Conservation (phyloP, 2,113 vertebrate genomes). For the Megaceryle torquata region DNA sequence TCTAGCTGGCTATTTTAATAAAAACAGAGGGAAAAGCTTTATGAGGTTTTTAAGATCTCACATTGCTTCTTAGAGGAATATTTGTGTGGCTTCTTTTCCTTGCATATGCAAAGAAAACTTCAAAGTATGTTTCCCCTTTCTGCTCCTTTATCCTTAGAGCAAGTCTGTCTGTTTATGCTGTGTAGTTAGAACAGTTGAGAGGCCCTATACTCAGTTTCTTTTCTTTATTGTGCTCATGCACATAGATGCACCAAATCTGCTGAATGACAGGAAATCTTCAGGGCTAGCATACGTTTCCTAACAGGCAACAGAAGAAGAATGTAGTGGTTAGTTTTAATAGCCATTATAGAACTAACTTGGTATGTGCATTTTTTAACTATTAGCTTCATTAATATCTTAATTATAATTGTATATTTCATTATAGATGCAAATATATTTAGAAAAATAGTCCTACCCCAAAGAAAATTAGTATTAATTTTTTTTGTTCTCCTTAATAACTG, state of each 20-base stretch:
- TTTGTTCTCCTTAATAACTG: constrained; percentile 79
- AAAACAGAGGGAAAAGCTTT: background rate
- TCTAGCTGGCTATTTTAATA: background rate
- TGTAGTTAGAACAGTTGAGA: background rate
- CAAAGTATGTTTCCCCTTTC: background rate
- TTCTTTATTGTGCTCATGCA: background rate
- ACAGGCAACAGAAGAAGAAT: background rate
- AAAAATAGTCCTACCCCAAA: constrained; percentile 65
- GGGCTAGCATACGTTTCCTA: background rate
- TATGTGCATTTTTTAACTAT: background rate
- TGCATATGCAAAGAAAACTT: background rate
- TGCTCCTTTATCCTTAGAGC: background rate
- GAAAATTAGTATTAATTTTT: constrained; percentile 75
- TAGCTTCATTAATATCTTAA: background rate
- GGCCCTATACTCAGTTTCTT: background rate
- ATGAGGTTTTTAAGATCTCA: background rate
- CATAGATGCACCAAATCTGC: background rate
- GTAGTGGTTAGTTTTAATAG: background rate
- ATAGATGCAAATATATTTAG: constrained; percentile 51
- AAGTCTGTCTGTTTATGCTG: background rate
- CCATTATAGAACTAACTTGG: background rate
- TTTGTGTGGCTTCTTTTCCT: background rate
- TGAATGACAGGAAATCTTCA: background rate
- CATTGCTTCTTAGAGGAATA: background rate
- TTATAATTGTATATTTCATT: constrained; percentile 29